These are phyloP conservation scores for Drosophila buzzatii DNA, from an alignment of 2,888 invertebrate genomes.

Conservation along the genomic window DNA sequence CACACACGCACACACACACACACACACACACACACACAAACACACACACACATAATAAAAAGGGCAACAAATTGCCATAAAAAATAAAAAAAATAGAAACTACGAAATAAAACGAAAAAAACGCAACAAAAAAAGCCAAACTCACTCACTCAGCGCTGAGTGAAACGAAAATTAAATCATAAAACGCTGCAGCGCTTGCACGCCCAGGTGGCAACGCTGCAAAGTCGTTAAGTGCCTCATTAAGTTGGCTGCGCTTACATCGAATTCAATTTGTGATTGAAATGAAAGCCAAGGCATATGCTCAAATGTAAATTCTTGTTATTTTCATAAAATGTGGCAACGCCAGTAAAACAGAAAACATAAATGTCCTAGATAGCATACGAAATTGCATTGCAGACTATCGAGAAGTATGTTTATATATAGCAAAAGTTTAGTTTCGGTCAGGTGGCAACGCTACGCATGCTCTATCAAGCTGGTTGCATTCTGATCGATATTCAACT, in stretches of 20 bases:
- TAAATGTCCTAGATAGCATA: no score
- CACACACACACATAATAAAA: constrained; percentile 21
- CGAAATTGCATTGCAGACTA: no score
- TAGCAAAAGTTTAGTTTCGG: background rate
- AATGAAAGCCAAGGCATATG: background rate
- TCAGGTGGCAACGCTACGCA: constrained; percentile 3
- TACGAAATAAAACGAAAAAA: constrained; percentile 2
- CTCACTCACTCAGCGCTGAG: constrained; percentile 11
- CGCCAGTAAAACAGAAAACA: no score
- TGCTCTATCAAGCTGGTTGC: background rate
- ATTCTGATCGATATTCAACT: no score
- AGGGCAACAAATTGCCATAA: constrained; percentile 57
- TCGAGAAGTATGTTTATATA: background rate
- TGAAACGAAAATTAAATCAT: constrained; percentile 20
- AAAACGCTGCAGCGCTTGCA: background rate
- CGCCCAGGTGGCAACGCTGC: constrained; percentile 10
- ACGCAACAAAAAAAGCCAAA: background rate
- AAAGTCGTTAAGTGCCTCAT: background rate
- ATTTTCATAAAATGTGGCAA: background rate
- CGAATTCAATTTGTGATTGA: background rate
- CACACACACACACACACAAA: constrained; percentile 17
- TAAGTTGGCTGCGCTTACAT: constrained; percentile 10
- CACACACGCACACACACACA: background rate
- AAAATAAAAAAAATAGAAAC: constrained; percentile 32
- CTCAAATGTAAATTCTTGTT: no score